phyloP scores from a whole-genome alignment of 2,797 vertebrate genomes.

The Falco concolor region DNA sequence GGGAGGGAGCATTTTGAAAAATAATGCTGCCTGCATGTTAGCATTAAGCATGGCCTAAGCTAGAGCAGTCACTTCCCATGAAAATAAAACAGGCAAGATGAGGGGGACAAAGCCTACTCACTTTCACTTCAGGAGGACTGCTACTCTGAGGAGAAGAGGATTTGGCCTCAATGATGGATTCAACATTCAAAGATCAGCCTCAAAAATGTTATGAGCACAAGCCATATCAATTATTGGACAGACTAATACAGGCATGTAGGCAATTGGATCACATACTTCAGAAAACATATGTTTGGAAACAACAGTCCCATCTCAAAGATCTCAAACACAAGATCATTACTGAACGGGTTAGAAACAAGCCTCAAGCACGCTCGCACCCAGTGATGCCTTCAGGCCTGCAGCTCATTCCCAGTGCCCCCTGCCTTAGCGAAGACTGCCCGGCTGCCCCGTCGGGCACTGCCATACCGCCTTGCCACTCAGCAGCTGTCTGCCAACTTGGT shows the following conservation, averaged over 20 bases:
- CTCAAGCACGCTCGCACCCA: neutral
- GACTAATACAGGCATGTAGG: constrained; percentile 11
- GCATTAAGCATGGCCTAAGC: neutral
- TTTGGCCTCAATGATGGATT: constrained; percentile 12
- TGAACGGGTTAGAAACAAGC: neutral
- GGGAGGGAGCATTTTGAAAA: constrained; percentile 55
- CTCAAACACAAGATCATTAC: neutral
- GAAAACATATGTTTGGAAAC: neutral
- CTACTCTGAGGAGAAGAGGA: neutral
- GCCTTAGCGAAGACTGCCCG: neutral
- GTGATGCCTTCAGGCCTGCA: neutral
- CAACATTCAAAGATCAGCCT: neutral
- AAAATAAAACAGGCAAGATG: neutral
- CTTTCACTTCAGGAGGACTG: neutral
- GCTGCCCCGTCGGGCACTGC: neutral
- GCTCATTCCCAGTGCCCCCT: neutral
- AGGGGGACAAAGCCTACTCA: neutral
- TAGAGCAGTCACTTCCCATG: neutral
- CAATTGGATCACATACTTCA: constrained; percentile 47
- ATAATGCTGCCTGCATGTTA: constrained; percentile 6
- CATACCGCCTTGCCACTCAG: neutral
- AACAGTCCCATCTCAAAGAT: neutral
- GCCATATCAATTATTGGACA: constrained; percentile 38
- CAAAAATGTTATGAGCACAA: constrained; percentile 22
- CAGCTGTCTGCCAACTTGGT: rapidly evolving